Percentiles rank a stretch among this genome's conserved stretches.
phyloP scores from a whole-genome alignment of 2,113 vertebrate genomes.

The Chionomys nivalis region DNA sequence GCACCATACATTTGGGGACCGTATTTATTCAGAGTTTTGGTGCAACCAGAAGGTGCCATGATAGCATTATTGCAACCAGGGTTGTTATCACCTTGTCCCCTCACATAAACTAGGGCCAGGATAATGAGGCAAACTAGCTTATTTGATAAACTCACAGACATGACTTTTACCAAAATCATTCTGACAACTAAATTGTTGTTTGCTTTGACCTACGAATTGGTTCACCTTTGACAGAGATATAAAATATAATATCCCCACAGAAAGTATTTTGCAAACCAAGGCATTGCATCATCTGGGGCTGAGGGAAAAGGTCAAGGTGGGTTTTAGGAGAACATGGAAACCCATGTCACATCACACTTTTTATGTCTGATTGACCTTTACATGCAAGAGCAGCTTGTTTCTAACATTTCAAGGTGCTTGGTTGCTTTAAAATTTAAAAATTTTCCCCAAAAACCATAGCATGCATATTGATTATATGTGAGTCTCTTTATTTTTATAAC shows the following conservation, averaged over 20 bases:
- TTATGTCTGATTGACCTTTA: conserved; percentile 48
- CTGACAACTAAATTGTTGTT: not conserved
- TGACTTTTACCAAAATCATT: not conserved
- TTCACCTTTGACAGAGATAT: not conserved
- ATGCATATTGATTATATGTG: not conserved
- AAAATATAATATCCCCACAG: not conserved
- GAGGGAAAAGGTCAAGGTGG: conserved; percentile 60
- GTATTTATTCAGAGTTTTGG: not conserved
- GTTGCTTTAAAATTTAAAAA: not conserved
- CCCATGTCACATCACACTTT: not conserved
- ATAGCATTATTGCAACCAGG: no score
- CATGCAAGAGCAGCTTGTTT: not conserved
- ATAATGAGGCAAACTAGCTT: not conserved
- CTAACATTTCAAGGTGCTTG: conserved; percentile 35
- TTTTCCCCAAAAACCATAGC: not conserved
- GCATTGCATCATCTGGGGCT: not conserved
- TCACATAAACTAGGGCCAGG: not conserved
- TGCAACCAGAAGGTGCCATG: not conserved
- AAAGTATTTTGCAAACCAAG: not conserved
- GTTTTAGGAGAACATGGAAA: conserved; percentile 15
- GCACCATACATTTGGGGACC: not conserved
- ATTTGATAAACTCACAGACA: not conserved
- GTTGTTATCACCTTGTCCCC: not conserved
- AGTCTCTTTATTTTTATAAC: not conserved
- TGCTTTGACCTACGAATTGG: not conserved